Evolutionary conservation across 2,113 vertebrate genomes (phyloP), one percentile per base, ranked within the genome.

Genomic region (Oncorhynchus kisutch): DNA sequence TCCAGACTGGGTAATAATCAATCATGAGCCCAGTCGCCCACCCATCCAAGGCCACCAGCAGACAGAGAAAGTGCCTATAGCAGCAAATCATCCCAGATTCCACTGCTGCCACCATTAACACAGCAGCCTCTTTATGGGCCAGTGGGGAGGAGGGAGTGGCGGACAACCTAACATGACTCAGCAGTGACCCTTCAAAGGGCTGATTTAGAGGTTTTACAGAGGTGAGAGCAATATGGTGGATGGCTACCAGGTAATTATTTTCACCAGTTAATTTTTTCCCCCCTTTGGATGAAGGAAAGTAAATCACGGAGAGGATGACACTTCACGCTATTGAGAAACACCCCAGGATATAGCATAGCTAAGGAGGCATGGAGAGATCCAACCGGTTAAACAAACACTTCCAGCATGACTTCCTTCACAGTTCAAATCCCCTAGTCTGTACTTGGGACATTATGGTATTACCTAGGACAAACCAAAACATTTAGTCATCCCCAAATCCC

Each of bases 41-140:
- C 72, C 67, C 1, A 5, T 20, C 8, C 31, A 22, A 85, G 82
- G 84, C 86, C 79, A 89, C 82, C 78, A 71, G 76, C 8, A 65
- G 79, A 24, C 59, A 22, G 51, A 54, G 51, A 54, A 18, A 82
- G 73, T 18, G 51, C 16, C 84, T 4, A 59, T 72, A 77, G 75
- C 85, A 78, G 73, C 81, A 86, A 90, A 90, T 86, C 86, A 80
- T 72, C 22, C 25, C 59, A 11, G n/a, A 8, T 16, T 5, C 59
- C 25, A 69, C 76, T 79, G 86, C 80, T 72, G 76, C 68, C 77
- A 72, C 81, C 75, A 87, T 87, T 84, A 84, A 85, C 80, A 82
- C 82, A 2, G 48, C 18, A 3, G 48, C 14, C 29, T 74, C 73
- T 86, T 81, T 86, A 79, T 71, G 67, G 69, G 79, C 71, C 1